Percentiles rank a stretch among this genome's conserved stretches.
Evolutionary conservation across 2,113 vertebrate genomes (phyloP).

Genomic region (Apteryx owenii): DNA sequence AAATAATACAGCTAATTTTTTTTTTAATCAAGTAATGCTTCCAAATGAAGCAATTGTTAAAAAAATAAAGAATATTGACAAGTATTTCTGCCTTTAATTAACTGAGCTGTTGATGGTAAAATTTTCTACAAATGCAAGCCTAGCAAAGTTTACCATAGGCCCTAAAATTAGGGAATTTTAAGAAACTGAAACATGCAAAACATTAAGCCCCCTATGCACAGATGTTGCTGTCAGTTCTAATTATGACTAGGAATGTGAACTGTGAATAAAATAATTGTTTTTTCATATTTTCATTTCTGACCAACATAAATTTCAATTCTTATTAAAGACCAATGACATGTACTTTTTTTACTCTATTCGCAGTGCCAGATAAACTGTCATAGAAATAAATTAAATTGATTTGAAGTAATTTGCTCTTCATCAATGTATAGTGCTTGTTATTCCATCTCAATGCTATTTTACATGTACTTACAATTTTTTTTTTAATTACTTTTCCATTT

Average conservation of each 20-base stretch:
- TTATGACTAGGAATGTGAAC: background rate
- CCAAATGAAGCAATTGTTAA: background rate
- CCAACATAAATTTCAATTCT: background rate
- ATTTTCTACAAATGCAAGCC: background rate
- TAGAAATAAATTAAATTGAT: background rate
- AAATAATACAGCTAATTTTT: background rate
- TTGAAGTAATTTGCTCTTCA: background rate
- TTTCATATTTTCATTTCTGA: background rate
- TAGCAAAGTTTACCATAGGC: background rate
- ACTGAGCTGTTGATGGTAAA: background rate
- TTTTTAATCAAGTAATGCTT: background rate
- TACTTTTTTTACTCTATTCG: background rate
- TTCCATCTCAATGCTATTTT: background rate
- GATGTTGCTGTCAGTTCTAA: background rate
- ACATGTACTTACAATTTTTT: background rate
- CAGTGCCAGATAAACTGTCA: background rate
- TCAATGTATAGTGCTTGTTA: background rate
- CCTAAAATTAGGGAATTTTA: background rate
- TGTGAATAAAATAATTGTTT: background rate
- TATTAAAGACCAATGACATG: too few species aligned
- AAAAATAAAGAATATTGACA: background rate
- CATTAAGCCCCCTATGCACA: background rate
- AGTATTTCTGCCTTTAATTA: background rate
- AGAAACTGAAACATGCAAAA: background rate
- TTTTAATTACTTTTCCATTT: background rate